Evolutionary conservation across 2,888 invertebrate species (phyloP), one percentile per base, ranked within the genome.

Genomic region (Exephanes ischioxanthus): DNA sequence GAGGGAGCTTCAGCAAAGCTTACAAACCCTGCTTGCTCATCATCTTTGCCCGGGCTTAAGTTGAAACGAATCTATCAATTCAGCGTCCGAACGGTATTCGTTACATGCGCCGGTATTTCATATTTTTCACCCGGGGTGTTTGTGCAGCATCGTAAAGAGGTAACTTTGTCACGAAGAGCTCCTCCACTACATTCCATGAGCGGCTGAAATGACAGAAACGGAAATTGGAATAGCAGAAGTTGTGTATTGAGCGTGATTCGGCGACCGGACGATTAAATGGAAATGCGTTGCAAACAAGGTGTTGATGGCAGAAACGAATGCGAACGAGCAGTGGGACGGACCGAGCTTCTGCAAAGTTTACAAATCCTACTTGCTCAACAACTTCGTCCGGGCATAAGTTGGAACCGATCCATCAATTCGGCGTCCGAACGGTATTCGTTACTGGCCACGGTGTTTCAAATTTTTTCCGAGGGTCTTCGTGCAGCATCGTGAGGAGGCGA

Each of bases 311-410:
- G 55, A 3, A 55, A 55, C 3, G 22, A n/a, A 16, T 55, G 16
- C 33, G 5, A 37, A 33, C 11, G 41, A 37, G 53, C n/a, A 16
- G 3, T 2, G 53, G 9, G 1, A n/a, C 3, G 2, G 11, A 19
- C 37, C 22, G 55, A 33, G 30, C 58, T 79, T 53, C 45, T 41
- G 16, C 5, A 14, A 58, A 58, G 41, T 55, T 72, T 41, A 72
- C 72, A 53, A 72, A 72, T 58, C 22, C 41, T n/a, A 58, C 55
- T 58, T 41, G 1, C 41, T 11, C 19, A 33, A 6, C 33, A 33
- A 6, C 6, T 33, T 33, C 0, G 33, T 5, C 33, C 4, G 5
- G 33, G 33, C 5, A 48, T 30, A 58, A 58, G 63, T 66, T 70
- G 19, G 66, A n/a, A 66, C 14, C 53, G 30, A 5, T 33, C 33